A percentile compares a stretch with the other conserved stretches of the same genome.
phyloP scores from a whole-genome alignment of 1,140 invertebrate species.

The Papilio dardanus region DNA sequence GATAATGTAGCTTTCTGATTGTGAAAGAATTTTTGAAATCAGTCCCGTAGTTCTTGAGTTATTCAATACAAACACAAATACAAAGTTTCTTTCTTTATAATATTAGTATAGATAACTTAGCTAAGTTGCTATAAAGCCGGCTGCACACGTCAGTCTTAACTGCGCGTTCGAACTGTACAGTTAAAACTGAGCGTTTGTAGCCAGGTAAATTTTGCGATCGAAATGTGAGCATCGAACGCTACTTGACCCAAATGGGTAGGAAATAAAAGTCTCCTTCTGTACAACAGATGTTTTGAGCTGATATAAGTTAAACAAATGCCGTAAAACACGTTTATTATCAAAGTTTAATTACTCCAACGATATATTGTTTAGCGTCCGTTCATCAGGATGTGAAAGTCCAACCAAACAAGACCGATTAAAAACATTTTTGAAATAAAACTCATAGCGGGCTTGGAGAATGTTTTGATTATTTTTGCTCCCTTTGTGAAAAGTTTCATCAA shows the following conservation, averaged over 20 bases:
- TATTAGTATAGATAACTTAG: too few relatives aligned
- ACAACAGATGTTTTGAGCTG: not conserved
- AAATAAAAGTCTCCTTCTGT: not conserved
- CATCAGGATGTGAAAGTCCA: not conserved
- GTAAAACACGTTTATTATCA: not conserved
- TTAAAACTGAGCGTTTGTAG: too few relatives aligned
- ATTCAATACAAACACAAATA: too few relatives aligned
- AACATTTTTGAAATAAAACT: conserved; percentile 33
- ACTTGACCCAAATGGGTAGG: not conserved
- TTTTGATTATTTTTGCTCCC: conserved; percentile 33
- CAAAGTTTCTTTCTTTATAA: too few relatives aligned
- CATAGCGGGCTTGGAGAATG: not conserved
- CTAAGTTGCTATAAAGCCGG: too few relatives aligned
- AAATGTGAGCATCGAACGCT: too few relatives aligned
- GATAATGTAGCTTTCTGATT: too few relatives aligned
- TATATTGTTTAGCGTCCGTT: not conserved
- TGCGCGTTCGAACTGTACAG: too few relatives aligned
- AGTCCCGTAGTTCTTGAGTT: too few relatives aligned
- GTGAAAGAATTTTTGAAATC: too few relatives aligned
- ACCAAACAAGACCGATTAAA: not conserved
- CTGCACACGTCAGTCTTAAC: too few relatives aligned
- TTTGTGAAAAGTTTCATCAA: conserved; percentile 34
- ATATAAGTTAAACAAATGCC: not conserved
- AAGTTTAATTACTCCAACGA: not conserved
- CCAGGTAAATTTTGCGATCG: too few relatives aligned